Conservation (phyloP, 1,140 invertebrate species). For the Trichonephila inaurata region DNA sequence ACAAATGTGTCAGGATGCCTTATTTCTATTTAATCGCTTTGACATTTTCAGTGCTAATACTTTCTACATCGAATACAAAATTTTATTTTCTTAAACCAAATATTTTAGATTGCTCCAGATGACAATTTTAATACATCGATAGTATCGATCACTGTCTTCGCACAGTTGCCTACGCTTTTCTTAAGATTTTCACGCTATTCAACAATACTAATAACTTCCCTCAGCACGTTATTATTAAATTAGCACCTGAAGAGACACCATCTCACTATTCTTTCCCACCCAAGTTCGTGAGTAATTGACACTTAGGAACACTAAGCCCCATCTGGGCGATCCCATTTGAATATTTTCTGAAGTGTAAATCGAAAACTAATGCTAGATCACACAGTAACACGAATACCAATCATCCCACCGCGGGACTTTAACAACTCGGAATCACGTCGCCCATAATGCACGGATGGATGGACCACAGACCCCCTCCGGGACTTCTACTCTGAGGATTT, state of each 20-base stretch:
- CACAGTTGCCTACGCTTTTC: too few relatives aligned
- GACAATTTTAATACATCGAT: too few relatives aligned
- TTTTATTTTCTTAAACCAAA: too few relatives aligned
- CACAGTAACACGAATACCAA: background rate
- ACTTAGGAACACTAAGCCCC: background rate
- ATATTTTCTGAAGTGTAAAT: slow-evolving; percentile 5
- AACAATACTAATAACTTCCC: slow-evolving; percentile 1
- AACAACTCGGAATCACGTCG: background rate
- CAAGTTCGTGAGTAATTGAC: slow-evolving; percentile 14
- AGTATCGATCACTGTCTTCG: too few relatives aligned
- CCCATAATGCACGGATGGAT: slow-evolving; percentile 4
- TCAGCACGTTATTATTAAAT: background rate
- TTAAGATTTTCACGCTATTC: background rate
- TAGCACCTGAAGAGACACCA: background rate
- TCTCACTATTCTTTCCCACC: background rate
- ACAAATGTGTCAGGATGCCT: too few relatives aligned
- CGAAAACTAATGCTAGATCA: slow-evolving; percentile 5
- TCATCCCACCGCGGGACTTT: background rate
- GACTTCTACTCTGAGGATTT: background rate
- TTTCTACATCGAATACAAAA: too few relatives aligned
- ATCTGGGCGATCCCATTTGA: background rate
- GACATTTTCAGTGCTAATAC: too few relatives aligned
- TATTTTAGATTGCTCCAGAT: too few relatives aligned
- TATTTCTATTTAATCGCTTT: too few relatives aligned
- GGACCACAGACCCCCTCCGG: background rate